These are phyloP conservation scores for Anseranas semipalmata DNA, from an alignment of 2,113 vertebrate species.

Conservation along the genomic window DNA sequence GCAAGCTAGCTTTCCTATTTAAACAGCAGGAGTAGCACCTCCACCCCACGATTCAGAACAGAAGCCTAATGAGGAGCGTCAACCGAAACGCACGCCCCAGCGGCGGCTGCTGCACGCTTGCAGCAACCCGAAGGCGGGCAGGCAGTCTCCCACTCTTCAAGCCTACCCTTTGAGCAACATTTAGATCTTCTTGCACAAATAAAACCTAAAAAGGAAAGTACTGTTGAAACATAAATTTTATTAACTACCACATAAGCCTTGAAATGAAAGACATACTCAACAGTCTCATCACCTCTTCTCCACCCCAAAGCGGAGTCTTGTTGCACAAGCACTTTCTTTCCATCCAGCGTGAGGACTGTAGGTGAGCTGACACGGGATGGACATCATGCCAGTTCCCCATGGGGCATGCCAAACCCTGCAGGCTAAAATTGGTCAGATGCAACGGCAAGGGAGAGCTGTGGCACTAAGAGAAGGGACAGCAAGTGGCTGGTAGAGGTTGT, in stretches of 20 bases:
- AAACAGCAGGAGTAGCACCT: not conserved
- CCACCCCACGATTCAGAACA: not conserved
- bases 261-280: not conserved
- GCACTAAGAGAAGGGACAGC: not conserved
- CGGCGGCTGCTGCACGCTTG: not conserved
- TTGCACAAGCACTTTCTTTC: not conserved
- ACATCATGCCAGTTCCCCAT: not conserved
- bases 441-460: not conserved
- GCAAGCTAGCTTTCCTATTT: not conserved
- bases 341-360: not conserved
- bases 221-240: not conserved
- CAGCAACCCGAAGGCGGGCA: not conserved
- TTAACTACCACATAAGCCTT: not conserved
- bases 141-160: not conserved
- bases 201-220: slow-evolving; percentile 3
- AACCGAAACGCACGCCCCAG: not conserved
- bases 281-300: not conserved
- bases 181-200: not conserved
- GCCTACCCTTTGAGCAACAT: not conserved
- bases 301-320: not conserved
- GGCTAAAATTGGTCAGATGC: not conserved
- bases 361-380: not conserved
- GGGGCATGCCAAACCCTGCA: not conserved
- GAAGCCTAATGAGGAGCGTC: not conserved
- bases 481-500: not conserved